Evolutionary conservation across 2,888 invertebrate species (phyloP).

Genomic region (Pristionchus arcanus): DNA sequence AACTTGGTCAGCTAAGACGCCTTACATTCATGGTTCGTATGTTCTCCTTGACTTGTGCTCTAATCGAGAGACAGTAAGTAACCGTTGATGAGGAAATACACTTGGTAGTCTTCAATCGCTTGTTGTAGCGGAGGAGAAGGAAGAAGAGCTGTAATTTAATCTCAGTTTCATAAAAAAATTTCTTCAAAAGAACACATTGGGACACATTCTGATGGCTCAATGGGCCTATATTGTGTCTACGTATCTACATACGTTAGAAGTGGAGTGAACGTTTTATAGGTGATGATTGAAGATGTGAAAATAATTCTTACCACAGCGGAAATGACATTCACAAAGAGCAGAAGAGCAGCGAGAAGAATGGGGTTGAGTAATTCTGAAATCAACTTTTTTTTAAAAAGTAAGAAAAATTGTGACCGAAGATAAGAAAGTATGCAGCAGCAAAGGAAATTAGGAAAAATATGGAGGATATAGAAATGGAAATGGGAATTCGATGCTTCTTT

Average conservation of each 20-base stretch:
- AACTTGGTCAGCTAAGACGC: too few species aligned
- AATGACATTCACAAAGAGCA: constrained; percentile 1
- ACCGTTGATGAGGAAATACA: constrained; percentile 1
- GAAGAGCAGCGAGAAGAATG: not conserved
- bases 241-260: too few species aligned
- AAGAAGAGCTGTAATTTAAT: not conserved
- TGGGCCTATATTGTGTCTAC: too few species aligned
- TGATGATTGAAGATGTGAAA: not conserved
- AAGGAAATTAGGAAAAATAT: not conserved
- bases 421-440: not conserved
- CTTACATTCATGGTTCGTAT: constrained; percentile 28
- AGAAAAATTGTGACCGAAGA: not conserved
- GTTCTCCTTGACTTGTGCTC: constrained; percentile 29
- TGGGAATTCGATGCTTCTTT: not conserved
- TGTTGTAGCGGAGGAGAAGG: constrained; percentile 40
- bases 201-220: too few species aligned
- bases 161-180: not conserved
- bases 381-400: not conserved
- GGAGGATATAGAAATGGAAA: not conserved
- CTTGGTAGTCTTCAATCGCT: not conserved
- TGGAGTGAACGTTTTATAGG: not conserved
- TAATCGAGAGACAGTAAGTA: constrained; percentile 2
- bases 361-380: constrained; percentile 15
- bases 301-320: constrained; percentile 18
- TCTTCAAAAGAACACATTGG: too few species aligned